phyloP scores from a whole-genome alignment of 1,140 invertebrate species.

The Calycopis cecrops region DNA sequence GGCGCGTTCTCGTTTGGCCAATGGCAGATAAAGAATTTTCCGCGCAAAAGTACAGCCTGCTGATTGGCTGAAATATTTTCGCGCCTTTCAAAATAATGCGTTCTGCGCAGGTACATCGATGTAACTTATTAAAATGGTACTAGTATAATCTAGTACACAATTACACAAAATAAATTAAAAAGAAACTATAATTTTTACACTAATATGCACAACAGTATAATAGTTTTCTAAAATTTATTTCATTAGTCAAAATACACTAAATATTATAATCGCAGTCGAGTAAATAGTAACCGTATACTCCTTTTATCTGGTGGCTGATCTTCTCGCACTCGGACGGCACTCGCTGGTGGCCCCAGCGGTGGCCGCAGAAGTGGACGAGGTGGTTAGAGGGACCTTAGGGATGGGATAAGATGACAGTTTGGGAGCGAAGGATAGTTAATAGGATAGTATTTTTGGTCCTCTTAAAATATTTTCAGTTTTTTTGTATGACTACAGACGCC shows the following conservation, averaged over 20 bases:
- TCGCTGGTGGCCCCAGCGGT: slow-evolving; percentile 35
- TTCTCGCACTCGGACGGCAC: slow-evolving; percentile 39
- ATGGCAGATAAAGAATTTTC: too few species aligned
- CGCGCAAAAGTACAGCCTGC: too few species aligned
- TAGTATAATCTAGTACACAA: too few species aligned
- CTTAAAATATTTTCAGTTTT: too few species aligned
- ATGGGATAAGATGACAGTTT: background rate
- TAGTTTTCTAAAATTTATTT: too few species aligned
- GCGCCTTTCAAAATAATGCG: too few species aligned
- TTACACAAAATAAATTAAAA: too few species aligned
- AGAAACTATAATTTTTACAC: background rate
- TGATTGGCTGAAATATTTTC: too few species aligned
- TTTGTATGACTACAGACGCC: too few species aligned
- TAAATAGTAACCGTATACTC: slow-evolving; percentile 40
- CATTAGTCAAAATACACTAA: slow-evolving; percentile 1
- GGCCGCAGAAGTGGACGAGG: slow-evolving; percentile 42
- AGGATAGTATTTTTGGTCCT: background rate
- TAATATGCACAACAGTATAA: slow-evolving; percentile 1
- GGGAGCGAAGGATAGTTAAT: background rate
- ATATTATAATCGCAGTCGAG: background rate
- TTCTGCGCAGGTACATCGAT: too few species aligned
- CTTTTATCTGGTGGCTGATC: slow-evolving; percentile 46
- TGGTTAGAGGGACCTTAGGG: slow-evolving; percentile 15
- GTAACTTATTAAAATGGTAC: too few species aligned
- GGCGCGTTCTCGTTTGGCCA: too few species aligned